phyloP scores from a whole-genome alignment of 2,888 invertebrate species.

The Lasioglossum calceatum region DNA sequence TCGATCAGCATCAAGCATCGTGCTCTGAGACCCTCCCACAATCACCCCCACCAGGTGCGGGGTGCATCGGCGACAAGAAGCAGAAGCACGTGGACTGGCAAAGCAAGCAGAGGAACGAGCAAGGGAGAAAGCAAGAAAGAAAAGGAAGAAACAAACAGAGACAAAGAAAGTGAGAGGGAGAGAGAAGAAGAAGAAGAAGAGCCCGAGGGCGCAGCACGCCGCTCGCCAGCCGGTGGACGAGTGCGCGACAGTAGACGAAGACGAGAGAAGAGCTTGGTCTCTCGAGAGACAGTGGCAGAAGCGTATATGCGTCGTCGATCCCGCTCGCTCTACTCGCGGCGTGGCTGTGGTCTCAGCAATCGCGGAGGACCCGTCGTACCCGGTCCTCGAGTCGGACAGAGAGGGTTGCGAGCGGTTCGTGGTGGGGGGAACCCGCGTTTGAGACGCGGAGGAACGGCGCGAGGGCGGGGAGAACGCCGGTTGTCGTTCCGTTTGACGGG shows the following conservation, averaged over 20 bases:
- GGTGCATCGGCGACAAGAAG: conserved; percentile 53
- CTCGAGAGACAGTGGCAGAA: conserved; percentile 39
- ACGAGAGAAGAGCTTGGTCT: conserved; percentile 13
- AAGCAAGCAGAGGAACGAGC: neutral
- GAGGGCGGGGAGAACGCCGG: conserved; percentile 70
- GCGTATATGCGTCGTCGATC: conserved; percentile 22
- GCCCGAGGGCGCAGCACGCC: conserved; percentile 53
- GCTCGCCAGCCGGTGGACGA: conserved; percentile 72
- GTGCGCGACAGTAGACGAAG: conserved; percentile 66
- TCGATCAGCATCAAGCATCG: conserved; percentile 24
- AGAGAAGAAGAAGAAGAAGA: neutral
- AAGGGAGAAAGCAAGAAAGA: neutral
- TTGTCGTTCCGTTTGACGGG: conserved; percentile 67
- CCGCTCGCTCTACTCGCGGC: conserved; percentile 9
- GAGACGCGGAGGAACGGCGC: conserved; percentile 55
- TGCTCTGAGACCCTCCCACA: conserved; percentile 41
- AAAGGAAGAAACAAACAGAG: neutral
- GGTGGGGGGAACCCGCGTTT: conserved; percentile 1
- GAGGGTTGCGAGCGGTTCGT: conserved; percentile 23
- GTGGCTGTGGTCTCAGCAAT: conserved; percentile 13
- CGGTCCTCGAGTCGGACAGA: conserved; percentile 31
- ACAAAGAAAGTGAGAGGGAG: neutral
- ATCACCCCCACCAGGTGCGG: conserved; percentile 15
- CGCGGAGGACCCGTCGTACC: conserved; percentile 16
- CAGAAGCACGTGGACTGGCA: conserved; percentile 60